Conservation (phyloP, 2,888 invertebrate species). For the Cryptops parisi region DNA sequence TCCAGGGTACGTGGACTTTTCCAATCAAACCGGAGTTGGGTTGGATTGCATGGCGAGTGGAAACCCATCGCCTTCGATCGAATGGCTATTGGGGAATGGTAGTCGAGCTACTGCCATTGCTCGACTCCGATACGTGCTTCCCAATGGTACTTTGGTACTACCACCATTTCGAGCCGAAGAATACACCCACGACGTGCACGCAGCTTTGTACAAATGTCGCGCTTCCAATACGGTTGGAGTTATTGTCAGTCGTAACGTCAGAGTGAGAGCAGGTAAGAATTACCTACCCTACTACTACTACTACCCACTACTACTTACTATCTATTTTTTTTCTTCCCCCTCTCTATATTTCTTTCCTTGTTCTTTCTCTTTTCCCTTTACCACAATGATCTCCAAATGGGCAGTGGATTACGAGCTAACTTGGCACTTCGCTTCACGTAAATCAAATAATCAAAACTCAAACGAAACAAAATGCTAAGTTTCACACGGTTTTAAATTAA, state of each 20-base stretch:
- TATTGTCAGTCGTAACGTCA: slow-evolving; percentile 23
- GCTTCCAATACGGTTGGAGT: slow-evolving; percentile 23
- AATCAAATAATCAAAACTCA: too few relatives aligned
- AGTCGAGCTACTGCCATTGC: slow-evolving; percentile 23
- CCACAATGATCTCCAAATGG: too few relatives aligned
- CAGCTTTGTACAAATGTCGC: slow-evolving; percentile 23
- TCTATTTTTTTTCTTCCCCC: too few relatives aligned
- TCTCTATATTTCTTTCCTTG: too few relatives aligned
- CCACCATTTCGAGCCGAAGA: slow-evolving; percentile 21
- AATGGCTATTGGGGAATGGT: slow-evolving; percentile 26
- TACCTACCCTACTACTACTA: too few relatives aligned
- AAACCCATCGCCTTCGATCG: slow-evolving; percentile 25
- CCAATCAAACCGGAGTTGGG: slow-evolving; percentile 27
- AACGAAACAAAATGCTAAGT: too few relatives aligned
- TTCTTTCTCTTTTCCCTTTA: too few relatives aligned
- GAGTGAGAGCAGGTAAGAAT: slow-evolving; percentile 23
- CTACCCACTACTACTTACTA: too few relatives aligned
- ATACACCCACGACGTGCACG: slow-evolving; percentile 23
- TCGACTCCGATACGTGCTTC: slow-evolving; percentile 23
- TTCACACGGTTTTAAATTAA: too few relatives aligned
- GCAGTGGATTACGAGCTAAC: too few relatives aligned
- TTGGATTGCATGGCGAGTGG: slow-evolving; percentile 27
- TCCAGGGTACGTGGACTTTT: slow-evolving; percentile 24
- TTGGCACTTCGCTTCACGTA: too few relatives aligned
- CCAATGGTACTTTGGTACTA: slow-evolving; percentile 24